Evolutionary conservation across 2,113 vertebrate genomes (phyloP).

Genomic region (Argyrosomus japonicus): DNA sequence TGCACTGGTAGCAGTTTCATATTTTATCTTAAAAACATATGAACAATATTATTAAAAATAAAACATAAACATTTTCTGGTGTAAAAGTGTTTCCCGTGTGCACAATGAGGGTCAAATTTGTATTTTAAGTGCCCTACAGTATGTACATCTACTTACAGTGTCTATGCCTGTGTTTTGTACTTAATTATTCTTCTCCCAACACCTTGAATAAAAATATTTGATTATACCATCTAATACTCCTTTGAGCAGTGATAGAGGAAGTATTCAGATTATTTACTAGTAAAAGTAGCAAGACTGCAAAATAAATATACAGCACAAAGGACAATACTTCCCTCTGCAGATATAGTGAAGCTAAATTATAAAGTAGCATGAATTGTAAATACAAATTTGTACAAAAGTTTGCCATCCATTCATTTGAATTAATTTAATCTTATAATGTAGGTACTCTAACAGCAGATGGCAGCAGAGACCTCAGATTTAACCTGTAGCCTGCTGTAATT

Average conservation of each 20-base stretch:
- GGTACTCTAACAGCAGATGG: conserved; percentile 66
- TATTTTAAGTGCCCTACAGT: neutral
- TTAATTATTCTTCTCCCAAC: neutral
- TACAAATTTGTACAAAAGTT: neutral
- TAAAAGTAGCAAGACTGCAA: neutral
- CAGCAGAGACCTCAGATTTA: conserved; percentile 61
- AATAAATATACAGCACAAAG: neutral
- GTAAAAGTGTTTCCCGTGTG: neutral
- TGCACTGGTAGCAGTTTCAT: neutral
- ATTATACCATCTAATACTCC: neutral
- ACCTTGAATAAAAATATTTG: neutral
- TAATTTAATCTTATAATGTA: no score
- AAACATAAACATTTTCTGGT: neutral
- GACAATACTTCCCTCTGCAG: neutral
- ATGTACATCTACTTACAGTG: neutral
- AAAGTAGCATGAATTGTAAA: neutral
- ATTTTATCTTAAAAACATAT: neutral
- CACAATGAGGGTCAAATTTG: neutral
- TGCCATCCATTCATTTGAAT: no score
- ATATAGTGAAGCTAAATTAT: neutral
- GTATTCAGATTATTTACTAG: neutral
- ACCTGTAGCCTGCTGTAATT: neutral
- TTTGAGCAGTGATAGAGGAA: neutral
- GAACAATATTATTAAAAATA: neutral
- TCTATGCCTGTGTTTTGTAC: neutral